Conservation (phyloP, 2,113 vertebrate species). For the Megatriorchis doriae region DNA sequence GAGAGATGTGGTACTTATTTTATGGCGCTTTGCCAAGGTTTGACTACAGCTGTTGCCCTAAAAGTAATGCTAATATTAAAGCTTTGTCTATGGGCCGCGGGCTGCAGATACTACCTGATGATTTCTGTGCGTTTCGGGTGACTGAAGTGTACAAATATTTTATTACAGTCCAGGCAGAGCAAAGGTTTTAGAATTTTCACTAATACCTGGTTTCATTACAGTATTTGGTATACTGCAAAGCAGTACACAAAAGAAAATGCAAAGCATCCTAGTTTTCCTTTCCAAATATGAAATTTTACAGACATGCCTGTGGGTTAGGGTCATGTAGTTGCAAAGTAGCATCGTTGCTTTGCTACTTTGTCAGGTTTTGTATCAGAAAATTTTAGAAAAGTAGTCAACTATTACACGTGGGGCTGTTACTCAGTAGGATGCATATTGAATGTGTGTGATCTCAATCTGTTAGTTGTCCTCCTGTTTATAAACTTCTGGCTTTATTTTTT, state of each 20-base stretch:
- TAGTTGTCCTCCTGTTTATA: background rate
- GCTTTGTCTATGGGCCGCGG: background rate
- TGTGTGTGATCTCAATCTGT: background rate
- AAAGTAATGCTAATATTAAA: background rate
- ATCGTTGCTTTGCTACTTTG: background rate
- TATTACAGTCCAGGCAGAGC: background rate
- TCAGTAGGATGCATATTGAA: accelerated
- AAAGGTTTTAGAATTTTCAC: background rate
- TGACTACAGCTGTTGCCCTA: background rate
- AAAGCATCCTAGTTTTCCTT: background rate
- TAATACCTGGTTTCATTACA: background rate
- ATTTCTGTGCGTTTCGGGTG: background rate
- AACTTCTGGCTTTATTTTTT: background rate
- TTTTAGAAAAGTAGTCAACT: background rate
- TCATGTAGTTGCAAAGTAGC: background rate
- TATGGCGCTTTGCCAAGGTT: background rate
- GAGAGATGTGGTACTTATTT: background rate
- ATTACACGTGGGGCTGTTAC: background rate
- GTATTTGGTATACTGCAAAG: background rate
- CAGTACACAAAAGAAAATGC: background rate
- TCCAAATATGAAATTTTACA: background rate
- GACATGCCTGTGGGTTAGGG: background rate
- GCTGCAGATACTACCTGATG: background rate
- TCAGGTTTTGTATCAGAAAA: background rate
- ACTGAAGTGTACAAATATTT: background rate